Conservation (phyloP, 2,888 invertebrate species). For the Acleris laterana region DNA sequence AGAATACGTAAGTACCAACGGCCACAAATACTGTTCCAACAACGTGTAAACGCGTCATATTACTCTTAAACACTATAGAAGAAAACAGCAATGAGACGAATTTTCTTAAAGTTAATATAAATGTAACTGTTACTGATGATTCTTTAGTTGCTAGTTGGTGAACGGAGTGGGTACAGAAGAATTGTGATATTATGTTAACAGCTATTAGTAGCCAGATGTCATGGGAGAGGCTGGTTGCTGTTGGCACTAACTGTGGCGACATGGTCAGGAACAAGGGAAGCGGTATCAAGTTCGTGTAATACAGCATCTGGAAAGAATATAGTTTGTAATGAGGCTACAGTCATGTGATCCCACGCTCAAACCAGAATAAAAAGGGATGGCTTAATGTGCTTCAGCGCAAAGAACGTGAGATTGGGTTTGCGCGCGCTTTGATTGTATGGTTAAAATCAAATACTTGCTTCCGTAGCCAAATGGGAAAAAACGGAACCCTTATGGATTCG, state of each 20-base stretch:
- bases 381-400: no score
- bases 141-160: constrained; percentile 72
- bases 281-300: constrained; percentile 71
- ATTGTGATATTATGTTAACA: constrained; percentile 67
- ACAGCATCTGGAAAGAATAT: constrained; percentile 70
- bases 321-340: neutral
- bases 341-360: no score
- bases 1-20: constrained; percentile 73
- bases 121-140: constrained; percentile 71
- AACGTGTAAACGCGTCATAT: constrained; percentile 66
- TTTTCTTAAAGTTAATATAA: constrained; percentile 73
- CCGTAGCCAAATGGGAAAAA: no score
- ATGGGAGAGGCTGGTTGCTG: constrained; percentile 48
- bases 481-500: no score
- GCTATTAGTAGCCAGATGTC: constrained; percentile 62
- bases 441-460: no score
- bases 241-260: constrained; percentile 57
- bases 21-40: constrained; percentile 67
- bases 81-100: constrained; percentile 73
- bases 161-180: constrained; percentile 71
- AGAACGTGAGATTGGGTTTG: no score
- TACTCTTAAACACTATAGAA: constrained; percentile 74
- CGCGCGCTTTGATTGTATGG: no score
- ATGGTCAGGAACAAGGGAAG: constrained; percentile 68
- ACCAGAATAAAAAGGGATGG: no score